Percentiles rank a stretch among this genome's conserved stretches.
Conservation (phyloP, 2,113 vertebrate species). For the Pterophyllum scalare region DNA sequence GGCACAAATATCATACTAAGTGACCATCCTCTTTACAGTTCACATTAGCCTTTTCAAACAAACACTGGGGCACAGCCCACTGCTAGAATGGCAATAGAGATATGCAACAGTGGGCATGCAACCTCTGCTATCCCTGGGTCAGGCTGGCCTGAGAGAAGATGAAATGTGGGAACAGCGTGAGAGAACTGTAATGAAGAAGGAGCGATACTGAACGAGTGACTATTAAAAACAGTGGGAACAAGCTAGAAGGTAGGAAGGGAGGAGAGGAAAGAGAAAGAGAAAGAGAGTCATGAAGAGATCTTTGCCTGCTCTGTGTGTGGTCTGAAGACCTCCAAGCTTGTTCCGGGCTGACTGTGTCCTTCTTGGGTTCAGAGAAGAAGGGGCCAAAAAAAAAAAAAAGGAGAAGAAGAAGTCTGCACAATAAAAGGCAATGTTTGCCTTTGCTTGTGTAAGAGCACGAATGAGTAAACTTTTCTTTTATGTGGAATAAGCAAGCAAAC, state of each 20-base stretch:
- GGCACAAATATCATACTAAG: slow-evolving; percentile 75
- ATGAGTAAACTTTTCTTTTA: slow-evolving; percentile 70
- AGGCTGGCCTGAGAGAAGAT: slow-evolving; percentile 18
- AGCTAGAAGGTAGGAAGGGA: slow-evolving; percentile 6
- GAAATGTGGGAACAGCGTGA: slow-evolving; percentile 26
- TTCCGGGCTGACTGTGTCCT: slow-evolving; percentile 75
- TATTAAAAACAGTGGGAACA: slow-evolving; percentile 4
- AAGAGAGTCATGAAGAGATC: slow-evolving; percentile 52
- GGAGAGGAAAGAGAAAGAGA: slow-evolving; percentile 47
- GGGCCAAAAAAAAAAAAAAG: slow-evolving; percentile 36
- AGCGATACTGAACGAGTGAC: slow-evolving; percentile 1
- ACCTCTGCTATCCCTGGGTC: not conserved
- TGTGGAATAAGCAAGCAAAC: slow-evolving; percentile 78
- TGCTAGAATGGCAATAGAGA: slow-evolving; percentile 26
- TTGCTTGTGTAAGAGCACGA: slow-evolving; percentile 69
- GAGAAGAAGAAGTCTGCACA: slow-evolving; percentile 63
- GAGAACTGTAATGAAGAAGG: not conserved
- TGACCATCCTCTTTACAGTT: slow-evolving; percentile 70
- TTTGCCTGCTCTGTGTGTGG: slow-evolving; percentile 80
- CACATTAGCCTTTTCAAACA: slow-evolving; percentile 77
- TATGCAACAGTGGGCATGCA: slow-evolving; percentile 18
- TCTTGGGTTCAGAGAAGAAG: slow-evolving; percentile 69
- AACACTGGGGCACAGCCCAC: slow-evolving; percentile 43
- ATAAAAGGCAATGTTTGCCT: slow-evolving; percentile 79
- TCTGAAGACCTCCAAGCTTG: slow-evolving; percentile 80